Evolutionary conservation across 2,113 vertebrate genomes (phyloP).

Genomic region (Aegithalos caudatus): DNA sequence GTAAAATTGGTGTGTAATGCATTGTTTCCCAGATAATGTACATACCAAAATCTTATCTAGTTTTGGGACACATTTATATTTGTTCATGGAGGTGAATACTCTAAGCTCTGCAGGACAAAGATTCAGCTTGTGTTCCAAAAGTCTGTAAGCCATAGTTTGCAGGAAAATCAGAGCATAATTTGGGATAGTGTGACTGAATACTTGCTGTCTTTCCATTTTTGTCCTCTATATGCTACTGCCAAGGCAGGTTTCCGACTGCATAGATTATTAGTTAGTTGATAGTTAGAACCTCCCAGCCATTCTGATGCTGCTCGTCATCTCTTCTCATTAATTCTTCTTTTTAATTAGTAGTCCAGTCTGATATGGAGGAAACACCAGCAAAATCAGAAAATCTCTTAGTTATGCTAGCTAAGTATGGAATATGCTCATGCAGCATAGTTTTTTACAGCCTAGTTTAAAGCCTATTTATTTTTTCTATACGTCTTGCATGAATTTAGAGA

Average conservation of each 20-base stretch:
- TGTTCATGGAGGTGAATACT: not conserved
- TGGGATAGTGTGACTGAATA: not conserved
- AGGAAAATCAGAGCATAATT: rapidly evolving
- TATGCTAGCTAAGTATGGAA: not conserved
- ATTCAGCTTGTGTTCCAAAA: not conserved
- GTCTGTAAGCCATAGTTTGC: not conserved
- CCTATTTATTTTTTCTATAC: not conserved
- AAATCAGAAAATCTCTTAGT: not conserved
- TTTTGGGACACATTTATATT: not conserved
- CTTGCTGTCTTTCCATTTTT: not conserved
- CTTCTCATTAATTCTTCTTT: not conserved
- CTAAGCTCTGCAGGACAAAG: not conserved
- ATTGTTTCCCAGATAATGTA: not conserved
- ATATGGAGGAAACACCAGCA: not conserved
- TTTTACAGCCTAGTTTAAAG: not conserved
- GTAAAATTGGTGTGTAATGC: not conserved
- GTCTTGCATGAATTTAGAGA: not conserved
- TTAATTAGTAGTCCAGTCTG: not conserved
- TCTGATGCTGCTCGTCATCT: not conserved
- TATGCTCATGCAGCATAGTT: not conserved
- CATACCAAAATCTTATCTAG: not conserved
- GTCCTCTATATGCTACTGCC: not conserved
- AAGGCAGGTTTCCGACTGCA: not conserved
- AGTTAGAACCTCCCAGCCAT: not conserved
- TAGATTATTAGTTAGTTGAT: not conserved